A percentile compares a stretch with the other conserved stretches of the same genome.
phyloP scores from a whole-genome alignment of 37 sponge, comb jelly and placozoan species.

The Hormiphora californensis region DNA sequence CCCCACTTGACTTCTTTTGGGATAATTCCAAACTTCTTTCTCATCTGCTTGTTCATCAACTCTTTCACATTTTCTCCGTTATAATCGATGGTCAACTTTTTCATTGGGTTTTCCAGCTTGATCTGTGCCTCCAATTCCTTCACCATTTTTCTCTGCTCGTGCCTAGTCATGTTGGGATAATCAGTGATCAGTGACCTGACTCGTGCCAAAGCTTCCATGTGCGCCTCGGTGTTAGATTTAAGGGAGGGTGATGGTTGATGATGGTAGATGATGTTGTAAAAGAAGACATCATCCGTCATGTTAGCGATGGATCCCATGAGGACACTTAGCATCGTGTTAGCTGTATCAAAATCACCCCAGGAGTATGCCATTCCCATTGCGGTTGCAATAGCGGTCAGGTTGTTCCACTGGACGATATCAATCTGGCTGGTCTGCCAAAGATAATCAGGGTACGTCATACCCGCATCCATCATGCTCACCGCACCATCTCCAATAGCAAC shows the following conservation, averaged over 20 bases:
- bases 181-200: not conserved
- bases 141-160: not conserved
- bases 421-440: slow-evolving; percentile 45
- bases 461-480: slow-evolving; percentile 20
- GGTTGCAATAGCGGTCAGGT: not conserved
- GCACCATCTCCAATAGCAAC: slow-evolving; percentile 74
- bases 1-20: slow-evolving; percentile 5
- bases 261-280: slow-evolving; percentile 42
- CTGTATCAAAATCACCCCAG: not conserved
- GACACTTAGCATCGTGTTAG: not conserved
- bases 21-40: slow-evolving; percentile 40
- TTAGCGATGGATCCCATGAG: not conserved
- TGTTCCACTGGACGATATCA: not conserved
- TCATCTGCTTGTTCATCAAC: slow-evolving; percentile 47
- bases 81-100: slow-evolving; percentile 28
- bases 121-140: not conserved
- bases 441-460: slow-evolving; percentile 11
- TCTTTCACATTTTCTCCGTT: slow-evolving; percentile 50
- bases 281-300: slow-evolving; percentile 43
- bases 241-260: slow-evolving; percentile 39
- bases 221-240: not conserved
- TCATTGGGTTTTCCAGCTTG: not conserved
- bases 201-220: too few relatives aligned
- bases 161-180: not conserved
- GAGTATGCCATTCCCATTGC: not conserved